phyloP scores from a whole-genome alignment of 2,888 invertebrate species.

The Napeogenes inachia region DNA sequence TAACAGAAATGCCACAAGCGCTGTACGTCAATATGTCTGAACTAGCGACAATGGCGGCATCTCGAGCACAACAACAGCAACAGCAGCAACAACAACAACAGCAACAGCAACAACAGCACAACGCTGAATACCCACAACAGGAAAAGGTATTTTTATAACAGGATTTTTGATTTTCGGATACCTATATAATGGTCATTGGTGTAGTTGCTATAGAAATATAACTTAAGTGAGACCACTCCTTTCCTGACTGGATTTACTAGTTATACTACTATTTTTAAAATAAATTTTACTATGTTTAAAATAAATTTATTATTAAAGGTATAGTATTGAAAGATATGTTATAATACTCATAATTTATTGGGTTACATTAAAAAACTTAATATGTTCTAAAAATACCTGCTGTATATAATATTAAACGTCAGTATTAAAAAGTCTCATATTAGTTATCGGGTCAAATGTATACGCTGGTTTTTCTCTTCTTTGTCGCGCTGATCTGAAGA shows the following conservation, averaged over 20 bases:
- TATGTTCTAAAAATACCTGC: neutral
- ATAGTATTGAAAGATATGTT: too few relatives aligned
- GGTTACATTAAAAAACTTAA: neutral
- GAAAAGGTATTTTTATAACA: constrained; percentile 68
- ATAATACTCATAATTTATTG: neutral
- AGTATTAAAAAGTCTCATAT: constrained; percentile 54
- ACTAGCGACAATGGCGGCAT: constrained; percentile 87
- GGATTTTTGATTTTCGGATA: too few relatives aligned
- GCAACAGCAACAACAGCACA: constrained; percentile 55
- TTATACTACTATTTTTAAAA: too few relatives aligned
- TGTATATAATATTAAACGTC: constrained; percentile 8
- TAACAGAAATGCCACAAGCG: constrained; percentile 73
- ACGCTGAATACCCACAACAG: constrained; percentile 73
- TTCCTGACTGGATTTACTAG: too few relatives aligned
- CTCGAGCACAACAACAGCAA: constrained; percentile 75
- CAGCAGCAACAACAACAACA: constrained; percentile 55
- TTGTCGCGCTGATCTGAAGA: constrained; percentile 45
- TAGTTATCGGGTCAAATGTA: constrained; percentile 45
- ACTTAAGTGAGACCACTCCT: too few relatives aligned
- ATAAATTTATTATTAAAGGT: too few relatives aligned
- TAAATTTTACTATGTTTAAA: too few relatives aligned
- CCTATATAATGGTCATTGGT: too few relatives aligned
- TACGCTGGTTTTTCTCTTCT: constrained; percentile 42
- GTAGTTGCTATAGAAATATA: too few relatives aligned
- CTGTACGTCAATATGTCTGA: constrained; percentile 96